These are phyloP conservation scores for Ligdia adustata DNA, from an alignment of 2,888 invertebrate species.

Conservation along the genomic window DNA sequence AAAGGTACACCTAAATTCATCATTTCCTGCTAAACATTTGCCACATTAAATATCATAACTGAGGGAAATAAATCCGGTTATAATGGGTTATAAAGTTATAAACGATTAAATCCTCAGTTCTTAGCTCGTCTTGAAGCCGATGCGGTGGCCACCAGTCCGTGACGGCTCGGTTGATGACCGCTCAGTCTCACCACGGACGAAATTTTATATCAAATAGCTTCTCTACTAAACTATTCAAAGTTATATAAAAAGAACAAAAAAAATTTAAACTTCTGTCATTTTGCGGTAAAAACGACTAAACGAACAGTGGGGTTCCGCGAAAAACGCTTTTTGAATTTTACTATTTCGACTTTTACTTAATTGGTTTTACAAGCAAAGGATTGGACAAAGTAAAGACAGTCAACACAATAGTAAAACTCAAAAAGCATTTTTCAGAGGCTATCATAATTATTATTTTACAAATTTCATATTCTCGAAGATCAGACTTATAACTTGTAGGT, in stretches of 20 bases:
- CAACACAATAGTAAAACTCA: too few species aligned
- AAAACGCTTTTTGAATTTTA: background rate
- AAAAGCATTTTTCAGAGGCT: background rate
- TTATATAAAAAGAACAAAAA: slow-evolving; percentile 36
- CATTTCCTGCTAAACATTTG: slow-evolving; percentile 11
- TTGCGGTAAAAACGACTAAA: slow-evolving; percentile 31
- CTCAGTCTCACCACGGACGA: slow-evolving; percentile 44
- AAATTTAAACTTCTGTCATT: slow-evolving; percentile 34
- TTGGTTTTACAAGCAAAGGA: too few species aligned
- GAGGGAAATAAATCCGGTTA: slow-evolving; percentile 22
- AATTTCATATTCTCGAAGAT: slow-evolving; percentile 6
- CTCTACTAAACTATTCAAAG: slow-evolving; percentile 37
- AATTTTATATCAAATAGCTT: slow-evolving; percentile 47
- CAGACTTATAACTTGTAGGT: too few species aligned
- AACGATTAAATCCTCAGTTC: slow-evolving; percentile 30
- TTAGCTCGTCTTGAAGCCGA: slow-evolving; percentile 25
- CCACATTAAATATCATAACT: slow-evolving; percentile 17
- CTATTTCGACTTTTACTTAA: too few species aligned
- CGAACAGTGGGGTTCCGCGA: slow-evolving; percentile 7
- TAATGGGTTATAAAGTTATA: slow-evolving; percentile 19
- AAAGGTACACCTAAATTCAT: slow-evolving; percentile 4
- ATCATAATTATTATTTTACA: too few species aligned
- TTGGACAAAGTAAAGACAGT: too few species aligned
- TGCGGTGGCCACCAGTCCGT: slow-evolving; percentile 49
- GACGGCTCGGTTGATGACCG: slow-evolving; percentile 59